phyloP scores from a whole-genome alignment of 2,113 vertebrate species.

The Perca schrenkii region DNA sequence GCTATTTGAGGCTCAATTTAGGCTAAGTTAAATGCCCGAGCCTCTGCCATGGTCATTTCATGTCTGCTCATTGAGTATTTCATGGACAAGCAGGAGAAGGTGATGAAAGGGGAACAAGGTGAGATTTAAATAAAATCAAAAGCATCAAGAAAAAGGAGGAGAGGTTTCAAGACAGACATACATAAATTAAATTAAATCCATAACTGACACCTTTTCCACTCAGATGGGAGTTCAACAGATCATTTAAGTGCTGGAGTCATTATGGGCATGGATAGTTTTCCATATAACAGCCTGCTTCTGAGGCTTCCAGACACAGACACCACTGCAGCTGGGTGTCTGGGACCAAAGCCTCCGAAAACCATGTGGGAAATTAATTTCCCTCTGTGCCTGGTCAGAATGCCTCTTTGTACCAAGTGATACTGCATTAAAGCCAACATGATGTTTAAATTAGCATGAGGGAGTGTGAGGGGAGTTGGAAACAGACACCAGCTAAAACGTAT shows the following conservation, averaged over 20 bases:
- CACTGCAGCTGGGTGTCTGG: slow-evolving; percentile 67
- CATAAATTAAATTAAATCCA: slow-evolving; percentile 1
- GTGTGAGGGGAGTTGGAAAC: slow-evolving; percentile 16
- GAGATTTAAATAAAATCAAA: slow-evolving; percentile 29
- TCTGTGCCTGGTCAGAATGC: slow-evolving; percentile 54
- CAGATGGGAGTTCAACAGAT: slow-evolving; percentile 30
- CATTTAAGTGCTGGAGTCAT: slow-evolving; percentile 46
- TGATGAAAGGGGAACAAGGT: not conserved
- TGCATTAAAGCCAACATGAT: slow-evolving; percentile 42
- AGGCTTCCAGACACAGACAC: slow-evolving; percentile 61
- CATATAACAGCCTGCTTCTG: slow-evolving; percentile 51
- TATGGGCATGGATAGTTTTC: slow-evolving; percentile 57
- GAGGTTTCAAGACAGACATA: slow-evolving; percentile 2
- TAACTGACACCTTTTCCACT: slow-evolving; percentile 26
- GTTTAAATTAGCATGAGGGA: slow-evolving; percentile 50
- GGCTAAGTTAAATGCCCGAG: slow-evolving; percentile 5
- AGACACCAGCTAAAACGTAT: slow-evolving; percentile 23
- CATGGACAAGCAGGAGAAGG: not conserved
- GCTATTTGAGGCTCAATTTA: slow-evolving; percentile 1
- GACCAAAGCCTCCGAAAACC: slow-evolving; percentile 59
- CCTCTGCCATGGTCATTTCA: slow-evolving; percentile 4
- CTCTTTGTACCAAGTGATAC: slow-evolving; percentile 50
- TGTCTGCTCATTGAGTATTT: not conserved
- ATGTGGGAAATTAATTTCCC: slow-evolving; percentile 67
- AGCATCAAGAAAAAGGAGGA: slow-evolving; percentile 1